Evolutionary conservation across 2,113 vertebrate genomes (phyloP), one percentile per base, ranked within the genome.

Genomic region (Catharus bicknelli): DNA sequence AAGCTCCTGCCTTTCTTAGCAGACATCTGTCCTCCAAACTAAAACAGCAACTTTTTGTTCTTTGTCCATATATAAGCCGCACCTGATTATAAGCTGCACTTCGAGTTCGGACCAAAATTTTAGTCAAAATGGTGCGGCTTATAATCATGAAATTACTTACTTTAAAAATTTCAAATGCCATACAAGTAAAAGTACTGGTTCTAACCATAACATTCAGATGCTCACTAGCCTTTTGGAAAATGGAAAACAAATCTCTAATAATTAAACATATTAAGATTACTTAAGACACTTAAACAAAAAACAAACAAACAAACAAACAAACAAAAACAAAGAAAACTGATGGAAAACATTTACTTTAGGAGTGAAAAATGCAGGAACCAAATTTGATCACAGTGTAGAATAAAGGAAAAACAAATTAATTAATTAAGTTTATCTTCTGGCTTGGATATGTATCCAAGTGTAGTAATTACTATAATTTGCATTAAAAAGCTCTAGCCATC

Each of bases 301-400:
- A 61, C 38, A 38, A 51, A 25, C 26, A 48, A 26, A 47, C 2
- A 34, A 20, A 47, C 25, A 0, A 2, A 76, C 42, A 0, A 48
- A 48, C 12, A 40, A 40, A 40, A 40, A 40, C 12, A 76, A 30
- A 0, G 0, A 12, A 13, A n/a, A 40, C 5, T 16, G 25, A 20
- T 27, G 66, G 11, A 73, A 84, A 94, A 3, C 1, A 7, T 77
- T 82, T 70, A 62, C 13, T 92, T 62, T 42, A 27, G 12, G 11
- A 84, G 8, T 55, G 9, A 14, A 74, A 92, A 77, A 67, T 42
- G 0, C 34, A 63, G 25, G 32, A 80, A 66, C 2, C 10, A 69
- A 57, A 81, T 45, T 45, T 88, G 11, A 73, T 74, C 34, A 64
- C 16, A 53, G 15, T 30, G 21, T 12, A 55, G 9, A 76, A 34